A percentile compares a stretch with the other conserved stretches of the same genome.
Conservation (phyloP, 64 coral and sea anemone species). For the Porites lutea region DNA sequence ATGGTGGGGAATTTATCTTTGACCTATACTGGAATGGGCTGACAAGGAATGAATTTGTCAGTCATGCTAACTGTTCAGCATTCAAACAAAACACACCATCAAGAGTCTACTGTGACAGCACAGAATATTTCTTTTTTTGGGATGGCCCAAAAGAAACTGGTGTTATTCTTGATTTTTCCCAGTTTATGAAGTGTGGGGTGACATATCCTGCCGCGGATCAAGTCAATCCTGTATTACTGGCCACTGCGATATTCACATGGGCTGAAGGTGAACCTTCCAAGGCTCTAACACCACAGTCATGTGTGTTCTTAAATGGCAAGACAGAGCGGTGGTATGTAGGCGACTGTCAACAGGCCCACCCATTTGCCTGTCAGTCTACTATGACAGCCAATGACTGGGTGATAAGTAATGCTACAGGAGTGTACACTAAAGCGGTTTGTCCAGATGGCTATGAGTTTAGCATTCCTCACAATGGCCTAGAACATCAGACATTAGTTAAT, state of each 20-base stretch:
- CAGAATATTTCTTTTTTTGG: constrained; percentile 88
- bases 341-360: constrained; percentile 45
- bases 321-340: constrained; percentile 78
- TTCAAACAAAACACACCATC: constrained; percentile 38
- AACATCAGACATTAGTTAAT: constrained; percentile 66
- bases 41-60: constrained; percentile 60
- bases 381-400: constrained; percentile 18
- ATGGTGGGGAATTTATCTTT: constrained; percentile 81
- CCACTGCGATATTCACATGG: constrained; percentile 89
- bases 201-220: constrained; percentile 85
- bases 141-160: constrained; percentile 85
- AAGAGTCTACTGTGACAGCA: constrained; percentile 88
- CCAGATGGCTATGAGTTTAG: constrained; percentile 78
- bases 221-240: constrained; percentile 78
- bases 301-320: constrained; percentile 56
- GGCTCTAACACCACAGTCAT: constrained; percentile 54
- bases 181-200: constrained; percentile 86
- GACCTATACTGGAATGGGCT: constrained; percentile 65
- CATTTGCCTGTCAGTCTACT: constrained; percentile 73
- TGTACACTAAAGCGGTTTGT: constrained; percentile 66
- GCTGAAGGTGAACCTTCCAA: constrained; percentile 66
- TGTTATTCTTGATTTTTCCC: constrained; percentile 63
- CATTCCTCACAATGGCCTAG: constrained; percentile 74
- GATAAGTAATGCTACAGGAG: constrained; percentile 10
- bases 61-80: constrained; percentile 55